These are phyloP conservation scores for Epizoanthus rinbou DNA, from an alignment of 92 coral and sea anemone genomes.

Conservation along the genomic window DNA sequence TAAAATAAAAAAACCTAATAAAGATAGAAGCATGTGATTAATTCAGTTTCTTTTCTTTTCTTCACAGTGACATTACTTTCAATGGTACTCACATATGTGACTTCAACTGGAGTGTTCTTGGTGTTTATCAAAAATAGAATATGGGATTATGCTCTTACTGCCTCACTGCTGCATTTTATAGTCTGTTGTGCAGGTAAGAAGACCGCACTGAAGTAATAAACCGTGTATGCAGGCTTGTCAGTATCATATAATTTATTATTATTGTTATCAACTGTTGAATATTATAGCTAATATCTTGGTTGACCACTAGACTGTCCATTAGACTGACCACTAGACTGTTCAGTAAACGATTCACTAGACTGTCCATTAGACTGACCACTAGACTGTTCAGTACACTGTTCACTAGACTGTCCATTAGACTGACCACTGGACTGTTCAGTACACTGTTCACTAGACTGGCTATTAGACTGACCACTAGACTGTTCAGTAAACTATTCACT, in stretches of 20 bases:
- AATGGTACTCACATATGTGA: constrained; percentile 71
- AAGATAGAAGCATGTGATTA: not conserved
- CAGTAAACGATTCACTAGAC: not conserved
- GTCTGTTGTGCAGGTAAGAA: constrained; percentile 89
- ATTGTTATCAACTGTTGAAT: not conserved
- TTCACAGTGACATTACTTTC: constrained; percentile 72
- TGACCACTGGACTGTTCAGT: not conserved
- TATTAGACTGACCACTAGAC: not conserved
- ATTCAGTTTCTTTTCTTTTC: constrained; percentile 7
- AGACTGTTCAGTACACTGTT: no score
- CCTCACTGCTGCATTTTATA: constrained; percentile 70
- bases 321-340: no score
- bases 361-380: not conserved
- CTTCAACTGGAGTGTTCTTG: constrained; percentile 71
- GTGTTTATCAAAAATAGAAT: constrained; percentile 74
- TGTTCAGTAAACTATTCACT: no score
- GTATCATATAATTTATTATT: not conserved
- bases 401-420: no score
- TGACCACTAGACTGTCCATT: no score
- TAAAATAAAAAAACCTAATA: not conserved
- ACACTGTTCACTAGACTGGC: no score
- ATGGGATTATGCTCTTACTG: constrained; percentile 94
- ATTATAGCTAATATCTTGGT: no score
- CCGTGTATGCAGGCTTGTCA: not conserved
- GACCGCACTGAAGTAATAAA: not conserved